A percentile compares a stretch with the other conserved stretches of the same genome.
phyloP scores from a whole-genome alignment of 2,888 invertebrate species.

The Muscina levida region DNA sequence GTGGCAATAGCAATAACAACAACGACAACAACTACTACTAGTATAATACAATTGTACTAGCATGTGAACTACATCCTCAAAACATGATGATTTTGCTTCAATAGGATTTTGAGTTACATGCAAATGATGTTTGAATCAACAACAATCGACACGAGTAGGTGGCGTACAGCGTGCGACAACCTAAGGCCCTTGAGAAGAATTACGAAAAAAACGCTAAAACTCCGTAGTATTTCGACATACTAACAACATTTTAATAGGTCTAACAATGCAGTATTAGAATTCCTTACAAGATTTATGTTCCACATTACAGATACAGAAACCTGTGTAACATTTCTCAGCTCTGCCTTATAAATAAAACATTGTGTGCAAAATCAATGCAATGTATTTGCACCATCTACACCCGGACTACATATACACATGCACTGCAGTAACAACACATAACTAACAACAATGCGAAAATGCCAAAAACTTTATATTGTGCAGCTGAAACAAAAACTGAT shows the following conservation, averaged over 20 bases:
- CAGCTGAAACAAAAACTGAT: slow-evolving; percentile 43
- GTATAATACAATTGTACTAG: slow-evolving; percentile 4
- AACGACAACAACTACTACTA: no score
- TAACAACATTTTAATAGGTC: no score
- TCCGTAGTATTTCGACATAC: no score
- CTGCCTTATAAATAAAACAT: slow-evolving; percentile 44
- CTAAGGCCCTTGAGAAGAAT: neutral
- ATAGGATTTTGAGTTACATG: slow-evolving; percentile 51
- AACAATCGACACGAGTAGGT: slow-evolving; percentile 27
- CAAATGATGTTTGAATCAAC: slow-evolving; percentile 59
- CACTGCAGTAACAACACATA: slow-evolving; percentile 44
- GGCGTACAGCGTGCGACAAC: neutral
- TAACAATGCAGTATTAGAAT: no score
- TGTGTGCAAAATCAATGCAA: slow-evolving; percentile 58
- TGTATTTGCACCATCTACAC: no score
- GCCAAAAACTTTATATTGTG: slow-evolving; percentile 40
- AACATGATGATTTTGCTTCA: slow-evolving; percentile 51
- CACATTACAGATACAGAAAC: no score
- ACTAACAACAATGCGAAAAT: slow-evolving; percentile 44
- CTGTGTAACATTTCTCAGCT: slow-evolving; percentile 24
- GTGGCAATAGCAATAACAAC: neutral
- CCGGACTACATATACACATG: no score
- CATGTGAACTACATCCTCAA: slow-evolving; percentile 53
- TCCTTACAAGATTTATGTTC: no score
- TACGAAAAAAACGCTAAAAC: no score